Percentiles rank a stretch among this genome's conserved stretches.
phyloP scores from a whole-genome alignment of 2,113 vertebrate species.

The Natator depressus region DNA sequence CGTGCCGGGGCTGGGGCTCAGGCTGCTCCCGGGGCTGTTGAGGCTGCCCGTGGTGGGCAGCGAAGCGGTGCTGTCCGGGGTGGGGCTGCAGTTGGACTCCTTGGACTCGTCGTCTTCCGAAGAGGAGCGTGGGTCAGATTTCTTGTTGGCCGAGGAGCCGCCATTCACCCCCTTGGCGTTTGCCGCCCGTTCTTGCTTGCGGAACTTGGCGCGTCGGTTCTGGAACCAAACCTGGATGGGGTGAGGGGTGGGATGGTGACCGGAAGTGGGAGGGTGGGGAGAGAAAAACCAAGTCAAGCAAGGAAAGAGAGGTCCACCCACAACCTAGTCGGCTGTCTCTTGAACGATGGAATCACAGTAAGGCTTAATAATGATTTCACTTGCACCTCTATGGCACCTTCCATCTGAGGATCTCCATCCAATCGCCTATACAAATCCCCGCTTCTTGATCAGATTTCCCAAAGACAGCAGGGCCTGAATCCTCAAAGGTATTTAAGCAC shows the following conservation, averaged over 20 bases:
- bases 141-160: slow-evolving; percentile 80
- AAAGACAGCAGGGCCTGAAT: no score
- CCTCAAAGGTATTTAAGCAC: no score
- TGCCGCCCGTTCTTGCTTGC: slow-evolving; percentile 94
- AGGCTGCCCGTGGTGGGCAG: slow-evolving; percentile 87
- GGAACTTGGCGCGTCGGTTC: slow-evolving; percentile 95
- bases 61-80: slow-evolving; percentile 96
- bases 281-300: background rate
- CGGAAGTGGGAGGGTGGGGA: no score
- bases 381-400: background rate
- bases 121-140: slow-evolving; percentile 86
- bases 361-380: no score
- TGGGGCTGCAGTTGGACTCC: slow-evolving; percentile 95
- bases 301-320: background rate
- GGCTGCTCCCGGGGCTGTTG: slow-evolving; percentile 86
- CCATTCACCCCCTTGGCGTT: slow-evolving; percentile 83
- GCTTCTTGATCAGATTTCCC: no score
- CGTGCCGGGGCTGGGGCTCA: slow-evolving; percentile 89
- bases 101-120: slow-evolving; percentile 96
- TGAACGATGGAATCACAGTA: background rate
- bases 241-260: background rate
- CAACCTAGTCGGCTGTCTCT: background rate
- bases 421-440: no score
- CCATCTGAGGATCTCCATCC: background rate
- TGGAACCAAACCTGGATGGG: slow-evolving; percentile 96